Base-by-base conservation (phyloP, 1,140 invertebrate genomes). In the Radopholus similis region DNA sequence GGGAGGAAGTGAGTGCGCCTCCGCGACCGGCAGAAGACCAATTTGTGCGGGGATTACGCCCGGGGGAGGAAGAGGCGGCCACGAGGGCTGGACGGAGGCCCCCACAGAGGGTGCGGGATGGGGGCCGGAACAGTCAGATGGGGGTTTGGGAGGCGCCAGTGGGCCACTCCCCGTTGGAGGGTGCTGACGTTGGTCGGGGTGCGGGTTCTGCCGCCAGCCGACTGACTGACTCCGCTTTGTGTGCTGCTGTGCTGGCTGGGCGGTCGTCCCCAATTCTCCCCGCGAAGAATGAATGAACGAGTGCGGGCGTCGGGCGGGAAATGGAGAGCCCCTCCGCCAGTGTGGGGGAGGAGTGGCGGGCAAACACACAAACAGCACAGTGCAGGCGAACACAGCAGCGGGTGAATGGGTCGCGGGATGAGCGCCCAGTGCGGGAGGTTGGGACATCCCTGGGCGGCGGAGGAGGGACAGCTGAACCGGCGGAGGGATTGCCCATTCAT, bases 281-380 rank as follows among this genome's bases (percentile, higher is more conserved):
- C n/a, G n/a, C n/a, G 34, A 37, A n/a, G 38, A 6, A 30, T 40
- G 37, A 35, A 38, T 59, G 18, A 9, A 42, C 28, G 23, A 37
- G 57, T 26, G 57, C n/a, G 32, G 58, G 21, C 32, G 38, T 18
- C 34, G 47, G 47, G 47, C 23, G 15, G 57, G 3, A 9, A 18
- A 15, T 34, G 49, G 44, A 15, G 49, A 53, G 18, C n/a, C n/a
- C n/a, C n/a, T n/a, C n/a, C n/a, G n/a, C n/a, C n/a, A n/a, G n/a
- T n/a, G n/a, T 34, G n/a, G 1, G 66, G 18, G 66, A 21, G 11
- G 59, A 65, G 5, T 32, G 13, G 34, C n/a, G 66, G 42, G n/a
- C 37, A 28, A 49, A 57, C 23, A 30, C 13, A 58, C 32, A 42
- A 21, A 44, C 11, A 58, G 8, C 11, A 44, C 13, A 58, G 32